Base-by-base conservation (phyloP, 2,113 vertebrate species). In the Hiodon tergisus region DNA sequence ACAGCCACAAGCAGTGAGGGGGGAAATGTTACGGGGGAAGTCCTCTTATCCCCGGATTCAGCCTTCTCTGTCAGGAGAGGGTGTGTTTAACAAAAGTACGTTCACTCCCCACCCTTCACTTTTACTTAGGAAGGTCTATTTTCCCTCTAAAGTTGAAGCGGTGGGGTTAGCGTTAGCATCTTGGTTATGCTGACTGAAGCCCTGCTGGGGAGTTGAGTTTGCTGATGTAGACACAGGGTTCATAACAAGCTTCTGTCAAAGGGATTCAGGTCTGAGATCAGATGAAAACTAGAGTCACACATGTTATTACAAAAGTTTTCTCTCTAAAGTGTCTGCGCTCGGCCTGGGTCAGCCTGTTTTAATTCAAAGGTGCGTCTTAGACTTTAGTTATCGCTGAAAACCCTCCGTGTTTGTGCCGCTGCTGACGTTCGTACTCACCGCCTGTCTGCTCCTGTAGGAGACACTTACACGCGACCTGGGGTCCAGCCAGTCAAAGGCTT, bases 1-100 rank as follows among this genome's bases (percentile, higher is more conserved):
- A 86, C 83, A 87, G 90, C 89, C 89, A 87, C 84, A 85, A 88
- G 90, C 90, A 84, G 82, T 72, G 80, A 73, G 72, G 78, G 86
- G 82, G 82, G 84, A 83, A 83, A 86, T 84, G 83, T 86, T 83
- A 83, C 59, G 85, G 51, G 50, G 47, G 47, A n/a, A 51, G 46
- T 8, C 46, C 63, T 67, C 62, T 17, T 46, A 52, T 17, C 16
- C 68, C 4, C 57, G 62, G 16, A 16, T n/a, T 53, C 69, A 59
- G 76, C 8, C 70, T 9, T 3, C 11, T 60, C 62, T 63, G 58
- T 81, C 76, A 53, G 65, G 16, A 16, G 63, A 72, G 70, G 16
- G 63, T 62, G 81, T 80, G 83, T 87, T 87, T 82, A 88, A 86
- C 83, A 85, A 75, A 79, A 69, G 77, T 73, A 77, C 77, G 81